phyloP scores from a whole-genome alignment of 2,797 vertebrate species.

The Prunella strophiata region DNA sequence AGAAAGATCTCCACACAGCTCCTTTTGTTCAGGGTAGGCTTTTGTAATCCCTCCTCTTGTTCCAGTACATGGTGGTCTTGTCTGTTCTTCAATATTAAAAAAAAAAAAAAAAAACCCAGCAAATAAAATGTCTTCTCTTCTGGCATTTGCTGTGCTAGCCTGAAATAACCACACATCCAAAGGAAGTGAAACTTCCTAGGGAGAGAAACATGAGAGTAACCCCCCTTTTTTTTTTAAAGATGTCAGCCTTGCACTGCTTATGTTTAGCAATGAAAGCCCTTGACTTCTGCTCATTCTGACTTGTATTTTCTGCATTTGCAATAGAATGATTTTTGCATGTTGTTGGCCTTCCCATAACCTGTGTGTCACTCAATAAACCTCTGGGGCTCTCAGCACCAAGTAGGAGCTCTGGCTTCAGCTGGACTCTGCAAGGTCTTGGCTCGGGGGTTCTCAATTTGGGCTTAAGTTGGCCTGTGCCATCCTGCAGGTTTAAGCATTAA shows the following conservation, averaged over 20 bases:
- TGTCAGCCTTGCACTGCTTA: not conserved
- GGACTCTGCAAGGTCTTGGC: not conserved
- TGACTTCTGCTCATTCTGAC: not conserved
- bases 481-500: not conserved
- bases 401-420: not conserved
- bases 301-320: not conserved
- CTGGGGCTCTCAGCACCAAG: not conserved
- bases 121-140: slow-evolving; percentile 14
- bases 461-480: not conserved
- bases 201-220: not conserved
- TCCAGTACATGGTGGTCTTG: not conserved
- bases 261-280: not conserved
- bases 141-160: not conserved
- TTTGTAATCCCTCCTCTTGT: not conserved
- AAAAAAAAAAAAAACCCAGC: not conserved
- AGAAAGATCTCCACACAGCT: not conserved
- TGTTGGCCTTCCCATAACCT: not conserved
- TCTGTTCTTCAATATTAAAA: not conserved
- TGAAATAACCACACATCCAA: not conserved
- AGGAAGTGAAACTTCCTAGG: slow-evolving; percentile 57
- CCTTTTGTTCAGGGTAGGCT: not conserved
- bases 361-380: not conserved
- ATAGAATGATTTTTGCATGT: not conserved
- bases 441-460: not conserved
- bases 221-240: not conserved